Evolutionary conservation across 2,888 invertebrate species (phyloP).

Genomic region (Epiblema foenella): DNA sequence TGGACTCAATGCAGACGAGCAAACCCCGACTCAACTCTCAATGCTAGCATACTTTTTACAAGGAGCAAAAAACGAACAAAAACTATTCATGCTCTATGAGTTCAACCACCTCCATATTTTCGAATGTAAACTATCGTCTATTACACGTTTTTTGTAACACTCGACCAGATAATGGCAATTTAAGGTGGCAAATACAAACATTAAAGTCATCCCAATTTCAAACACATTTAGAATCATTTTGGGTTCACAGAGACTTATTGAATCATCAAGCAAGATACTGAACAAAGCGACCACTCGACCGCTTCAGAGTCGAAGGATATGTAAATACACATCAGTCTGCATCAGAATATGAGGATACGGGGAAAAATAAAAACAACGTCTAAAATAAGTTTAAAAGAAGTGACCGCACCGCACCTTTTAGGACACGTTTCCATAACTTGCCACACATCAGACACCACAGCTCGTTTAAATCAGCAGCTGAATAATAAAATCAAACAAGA

Average conservation of each 20-base stretch:
- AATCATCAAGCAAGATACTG: constrained; percentile 33
- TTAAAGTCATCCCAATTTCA: constrained; percentile 47
- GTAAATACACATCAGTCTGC: constrained; percentile 73
- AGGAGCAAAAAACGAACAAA: constrained; percentile 68
- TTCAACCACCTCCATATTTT: constrained; percentile 78
- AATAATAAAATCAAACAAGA: constrained; percentile 37
- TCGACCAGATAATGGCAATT: constrained; percentile 71
- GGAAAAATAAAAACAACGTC: constrained; percentile 63
- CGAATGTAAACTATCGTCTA: constrained; percentile 80
- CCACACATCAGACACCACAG: constrained; percentile 25
- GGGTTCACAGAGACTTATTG: constrained; percentile 25
- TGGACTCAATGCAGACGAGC: constrained; percentile 39
- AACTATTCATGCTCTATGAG: constrained; percentile 71
- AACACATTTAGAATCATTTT: constrained; percentile 46
- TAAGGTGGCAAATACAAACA: constrained; percentile 58
- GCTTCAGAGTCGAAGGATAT: constrained; percentile 70
- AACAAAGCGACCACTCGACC: constrained; percentile 50
- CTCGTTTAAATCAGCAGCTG: constrained; percentile 24
- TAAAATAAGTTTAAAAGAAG: constrained; percentile 62
- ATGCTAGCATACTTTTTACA: constrained; percentile 70
- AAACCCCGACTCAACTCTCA: constrained; percentile 57
- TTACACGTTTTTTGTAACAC: constrained; percentile 74
- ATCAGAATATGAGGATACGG: constrained; percentile 63
- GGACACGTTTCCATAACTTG: constrained; percentile 48
- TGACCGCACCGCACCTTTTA: constrained; percentile 54